Percentiles rank a stretch among this genome's conserved stretches.
phyloP scores from a whole-genome alignment of 2,797 vertebrate genomes.

The Chromis chromis region DNA sequence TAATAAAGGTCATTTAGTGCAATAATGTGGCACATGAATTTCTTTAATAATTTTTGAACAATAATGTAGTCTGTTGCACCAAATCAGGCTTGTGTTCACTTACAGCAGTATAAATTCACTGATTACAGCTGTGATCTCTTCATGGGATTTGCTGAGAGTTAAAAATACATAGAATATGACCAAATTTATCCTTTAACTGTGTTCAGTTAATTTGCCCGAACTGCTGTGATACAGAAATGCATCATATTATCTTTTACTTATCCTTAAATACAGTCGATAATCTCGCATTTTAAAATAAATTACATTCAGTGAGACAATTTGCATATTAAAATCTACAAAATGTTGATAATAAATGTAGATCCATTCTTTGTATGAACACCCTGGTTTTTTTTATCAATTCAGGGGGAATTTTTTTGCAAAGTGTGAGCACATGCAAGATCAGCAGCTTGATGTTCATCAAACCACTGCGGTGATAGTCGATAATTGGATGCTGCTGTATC shows the following conservation, averaged over 20 bases:
- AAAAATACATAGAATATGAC: not conserved
- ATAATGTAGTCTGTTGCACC: not conserved
- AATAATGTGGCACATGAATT: not conserved
- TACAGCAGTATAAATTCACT: not conserved
- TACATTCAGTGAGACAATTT: not conserved
- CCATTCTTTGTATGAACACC: not conserved
- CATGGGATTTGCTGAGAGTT: not conserved
- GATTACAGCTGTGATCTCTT: not conserved
- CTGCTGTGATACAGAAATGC: not conserved
- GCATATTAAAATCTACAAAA: not conserved
- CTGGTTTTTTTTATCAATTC: slow-evolving; percentile 28
- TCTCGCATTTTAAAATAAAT: slow-evolving; percentile 4
- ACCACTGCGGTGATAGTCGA: slow-evolving; percentile 28
- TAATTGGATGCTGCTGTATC: slow-evolving; percentile 23
- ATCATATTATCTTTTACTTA: slow-evolving; percentile 7
- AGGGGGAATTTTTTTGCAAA: not conserved
- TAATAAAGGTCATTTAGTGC: not conserved
- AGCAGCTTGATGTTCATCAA: slow-evolving; percentile 24
- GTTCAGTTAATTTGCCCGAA: slow-evolving; percentile 23
- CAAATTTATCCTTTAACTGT: slow-evolving; percentile 23
- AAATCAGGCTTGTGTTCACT: not conserved
- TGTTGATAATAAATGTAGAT: not conserved
- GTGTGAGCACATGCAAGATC: not conserved
- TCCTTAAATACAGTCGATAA: slow-evolving; percentile 1
- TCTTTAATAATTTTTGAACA: not conserved